Evolutionary conservation across 1,140 invertebrate species (phyloP), one percentile per base, ranked within the genome.

Genomic region (Aphelinus certus): DNA sequence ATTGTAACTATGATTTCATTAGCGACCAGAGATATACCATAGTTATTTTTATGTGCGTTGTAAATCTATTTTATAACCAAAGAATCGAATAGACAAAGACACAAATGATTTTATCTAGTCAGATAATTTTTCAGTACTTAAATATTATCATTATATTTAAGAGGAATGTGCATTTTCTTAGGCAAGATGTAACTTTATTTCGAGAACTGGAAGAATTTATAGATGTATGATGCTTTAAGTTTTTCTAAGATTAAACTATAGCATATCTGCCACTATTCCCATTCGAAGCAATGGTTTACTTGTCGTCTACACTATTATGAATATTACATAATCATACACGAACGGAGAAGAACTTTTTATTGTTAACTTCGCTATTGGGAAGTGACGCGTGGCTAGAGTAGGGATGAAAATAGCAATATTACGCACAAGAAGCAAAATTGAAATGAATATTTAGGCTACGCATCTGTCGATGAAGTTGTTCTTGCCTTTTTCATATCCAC

Each of bases 141-240:
- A 80, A 71, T 71, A 84, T 80, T 68, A 75, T 81, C 57, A 63
- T 55, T 57, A 70, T 45, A 57, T 60, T 70, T 55, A 82, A 77
- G 84, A 87, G 86, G 85, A 87, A 87, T 87, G 86, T 87, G 86
- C 86, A 87, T 87, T 83, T 84, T 82, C 80, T 78, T 66, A 71
- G 26, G 56, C 62, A 9, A 51, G 55, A 26, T 55, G 69, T 66
- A 53, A 7, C 65, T 26, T 26, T 26, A 26, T 26, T 26, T 26
- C 26, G 26, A 26, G 26, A 26, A 26, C 26, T 26, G 26, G 26
- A 26, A 26, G 26, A 26, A 26, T 26, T 26, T 26, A 26, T 26
- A 26, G 26, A 26, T 26, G 26, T 26, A 26, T 26, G 26, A 26
- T 26, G 26, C 26, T 26, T 26, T 26, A 26, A 26, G 26, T 26